These are phyloP conservation scores for Acrossocheilus fasciatus DNA, from an alignment of 2,797 vertebrate species.

Conservation along the genomic window DNA sequence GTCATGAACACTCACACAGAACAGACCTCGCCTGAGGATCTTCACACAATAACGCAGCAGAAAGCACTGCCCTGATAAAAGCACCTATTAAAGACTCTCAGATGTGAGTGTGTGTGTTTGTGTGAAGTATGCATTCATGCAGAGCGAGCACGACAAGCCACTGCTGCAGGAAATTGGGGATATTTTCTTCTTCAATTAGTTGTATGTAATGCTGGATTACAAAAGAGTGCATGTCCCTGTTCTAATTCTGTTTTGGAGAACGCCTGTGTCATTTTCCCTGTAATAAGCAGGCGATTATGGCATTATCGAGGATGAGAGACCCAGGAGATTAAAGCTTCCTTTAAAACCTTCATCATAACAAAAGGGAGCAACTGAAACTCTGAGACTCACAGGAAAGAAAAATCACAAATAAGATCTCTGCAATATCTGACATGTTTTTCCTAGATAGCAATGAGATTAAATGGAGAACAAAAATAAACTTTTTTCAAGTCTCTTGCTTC, in stretches of 20 bases:
- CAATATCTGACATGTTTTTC: not conserved
- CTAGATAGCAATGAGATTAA: not conserved
- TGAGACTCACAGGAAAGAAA: constrained; percentile 19
- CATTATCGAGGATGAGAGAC: constrained; percentile 54
- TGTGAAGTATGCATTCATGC: constrained; percentile 59
- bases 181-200: constrained; percentile 76
- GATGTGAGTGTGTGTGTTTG: constrained; percentile 77
- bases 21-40: constrained; percentile 75
- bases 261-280: constrained; percentile 66
- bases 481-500: not conserved
- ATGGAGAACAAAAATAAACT: not conserved
- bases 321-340: constrained; percentile 76
- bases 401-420: not conserved
- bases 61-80: constrained; percentile 79
- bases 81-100: constrained; percentile 81
- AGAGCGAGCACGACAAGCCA: constrained; percentile 55
- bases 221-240: constrained; percentile 76
- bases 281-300: constrained; percentile 65
- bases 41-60: constrained; percentile 70
- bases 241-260: constrained; percentile 76
- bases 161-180: constrained; percentile 72
- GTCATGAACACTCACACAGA: constrained; percentile 66
- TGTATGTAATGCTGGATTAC: constrained; percentile 83
- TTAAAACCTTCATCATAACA: constrained; percentile 70
- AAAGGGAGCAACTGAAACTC: constrained; percentile 64